phyloP scores from a whole-genome alignment of 2,888 invertebrate genomes.

The Euclidia mi region DNA sequence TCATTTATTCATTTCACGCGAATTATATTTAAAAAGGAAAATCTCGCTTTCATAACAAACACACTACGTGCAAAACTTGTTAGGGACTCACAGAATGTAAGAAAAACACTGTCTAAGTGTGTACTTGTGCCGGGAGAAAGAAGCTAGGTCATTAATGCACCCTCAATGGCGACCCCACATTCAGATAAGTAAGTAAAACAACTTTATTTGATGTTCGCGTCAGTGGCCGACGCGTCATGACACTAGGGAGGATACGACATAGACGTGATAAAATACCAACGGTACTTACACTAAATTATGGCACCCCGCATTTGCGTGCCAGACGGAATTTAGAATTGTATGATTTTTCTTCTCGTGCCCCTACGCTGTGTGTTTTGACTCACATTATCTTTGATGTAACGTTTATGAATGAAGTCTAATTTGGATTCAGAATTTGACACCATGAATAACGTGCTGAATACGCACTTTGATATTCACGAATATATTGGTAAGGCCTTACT shows the following conservation, averaged over 20 bases:
- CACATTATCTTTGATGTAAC: conserved; percentile 9
- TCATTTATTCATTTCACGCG: conserved; percentile 34
- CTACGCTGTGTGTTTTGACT: conserved; percentile 23
- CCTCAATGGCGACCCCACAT: conserved; percentile 65
- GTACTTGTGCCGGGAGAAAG: conserved; percentile 56
- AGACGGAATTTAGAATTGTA: conserved; percentile 57
- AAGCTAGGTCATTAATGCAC: conserved; percentile 85
- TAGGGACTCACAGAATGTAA: too few relatives aligned
- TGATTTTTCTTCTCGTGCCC: conserved; percentile 41
- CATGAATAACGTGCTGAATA: background rate
- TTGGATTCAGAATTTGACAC: background rate
- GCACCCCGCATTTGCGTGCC: conserved; percentile 63
- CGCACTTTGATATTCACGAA: too few relatives aligned
- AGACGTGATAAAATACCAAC: conserved; percentile 72
- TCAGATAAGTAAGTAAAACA: conserved; percentile 88
- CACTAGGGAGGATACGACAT: conserved; percentile 62
- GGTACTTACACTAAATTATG: conserved; percentile 48
- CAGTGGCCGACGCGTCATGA: conserved; percentile 73
- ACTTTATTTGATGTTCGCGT: conserved; percentile 88
- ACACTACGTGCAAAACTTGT: too few relatives aligned
- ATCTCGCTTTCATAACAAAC: conserved; percentile 73
- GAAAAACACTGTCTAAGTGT: conserved; percentile 63
- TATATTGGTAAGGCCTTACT: too few relatives aligned
- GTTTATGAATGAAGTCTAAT: conserved; percentile 7
- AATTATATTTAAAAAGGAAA: conserved; percentile 42